Base-by-base conservation (phyloP, 2,797 vertebrate genomes). In the Acipenser transmontanus region DNA sequence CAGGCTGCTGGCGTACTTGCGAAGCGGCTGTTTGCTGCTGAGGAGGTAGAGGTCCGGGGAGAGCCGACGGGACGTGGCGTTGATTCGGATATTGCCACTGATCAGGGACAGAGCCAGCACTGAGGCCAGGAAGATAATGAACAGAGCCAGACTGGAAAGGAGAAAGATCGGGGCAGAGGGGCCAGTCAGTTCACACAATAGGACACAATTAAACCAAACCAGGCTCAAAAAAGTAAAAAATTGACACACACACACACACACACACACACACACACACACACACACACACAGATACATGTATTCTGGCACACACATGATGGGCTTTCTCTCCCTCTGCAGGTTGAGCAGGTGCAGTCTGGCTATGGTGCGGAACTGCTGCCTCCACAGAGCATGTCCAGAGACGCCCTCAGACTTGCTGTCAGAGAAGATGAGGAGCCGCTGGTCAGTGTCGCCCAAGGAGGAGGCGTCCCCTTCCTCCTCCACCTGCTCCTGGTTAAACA, bases 331-430 rank as follows among this genome's bases (percentile, higher is more conserved):
- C 3, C 87, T 73, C 68, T 78, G 89, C 68, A 97, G 88, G 72
- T 93, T 93, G 68, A 95, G 76, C 78, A 95, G 86, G 71, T 86
- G 95, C 63, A 94, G 76, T 83, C 86, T 74, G 1, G 91, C 91
- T 50, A 95, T 63, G 0, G 92, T 74, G 73, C 76, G 85, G 80
- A 94, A 87, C 85, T 99, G 96, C 84, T 92, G 94, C 68, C 85
- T 84, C 96, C 96, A 98, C 63, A 96, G 92, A 0, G 80, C 70
- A 49, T 76, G 74, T 59, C 82, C 84, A 0, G 76, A 51, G 2
- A 86, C 59, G 0, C 71, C 11, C 0, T 65, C 81, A 0, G 78
- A 80, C 14, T 74, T 77, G 0, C 60, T 51, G 62, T 87, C 88
- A 0, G 87, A 83, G 77, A 91, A 87, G 4, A 83, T 74, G 65